Conservation (phyloP, 2,113 vertebrate genomes). For the Pituophis catenifer region DNA sequence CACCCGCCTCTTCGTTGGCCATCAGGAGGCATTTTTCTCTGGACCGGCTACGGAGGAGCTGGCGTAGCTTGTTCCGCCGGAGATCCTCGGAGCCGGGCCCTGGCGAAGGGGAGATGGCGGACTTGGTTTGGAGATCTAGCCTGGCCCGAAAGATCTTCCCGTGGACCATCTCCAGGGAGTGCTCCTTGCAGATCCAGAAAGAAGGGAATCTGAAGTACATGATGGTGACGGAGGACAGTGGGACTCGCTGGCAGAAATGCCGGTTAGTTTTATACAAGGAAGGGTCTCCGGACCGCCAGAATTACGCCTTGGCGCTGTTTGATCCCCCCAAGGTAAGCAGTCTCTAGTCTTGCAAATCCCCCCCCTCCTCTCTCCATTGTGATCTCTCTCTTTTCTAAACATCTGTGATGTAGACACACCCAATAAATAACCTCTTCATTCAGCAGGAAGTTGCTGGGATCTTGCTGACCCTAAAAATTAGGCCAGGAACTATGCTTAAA, state of each 20-base stretch:
- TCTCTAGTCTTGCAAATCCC: accelerated
- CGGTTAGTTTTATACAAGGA: conserved; percentile 83
- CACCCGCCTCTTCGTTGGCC: conserved; percentile 48
- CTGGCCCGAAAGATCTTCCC: conserved; percentile 72
- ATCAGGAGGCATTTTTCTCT: conserved; percentile 76
- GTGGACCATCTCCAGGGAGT: conserved; percentile 71
- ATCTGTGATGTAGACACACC: neutral
- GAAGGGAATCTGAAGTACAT: conserved; percentile 86
- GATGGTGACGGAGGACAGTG: conserved; percentile 89
- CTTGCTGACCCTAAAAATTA: neutral
- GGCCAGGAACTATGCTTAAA: neutral
- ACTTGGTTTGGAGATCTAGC: conserved; percentile 48
- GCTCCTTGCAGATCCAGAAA: conserved; percentile 75
- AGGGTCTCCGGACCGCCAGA: conserved; percentile 54
- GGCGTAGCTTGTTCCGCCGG: conserved; percentile 81
- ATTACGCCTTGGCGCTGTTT: conserved; percentile 85
- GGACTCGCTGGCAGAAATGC: conserved; percentile 87
- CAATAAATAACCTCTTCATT: neutral
- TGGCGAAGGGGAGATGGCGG: conserved; percentile 36
- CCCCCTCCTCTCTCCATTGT: no score
- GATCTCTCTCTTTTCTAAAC: neutral
- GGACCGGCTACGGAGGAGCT: conserved; percentile 79
- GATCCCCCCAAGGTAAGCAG: conserved; percentile 92
- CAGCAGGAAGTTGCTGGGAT: neutral
- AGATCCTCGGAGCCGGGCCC: conserved; percentile 65